Conservation (phyloP, 1,140 invertebrate genomes). For the Papilio helenus region DNA sequence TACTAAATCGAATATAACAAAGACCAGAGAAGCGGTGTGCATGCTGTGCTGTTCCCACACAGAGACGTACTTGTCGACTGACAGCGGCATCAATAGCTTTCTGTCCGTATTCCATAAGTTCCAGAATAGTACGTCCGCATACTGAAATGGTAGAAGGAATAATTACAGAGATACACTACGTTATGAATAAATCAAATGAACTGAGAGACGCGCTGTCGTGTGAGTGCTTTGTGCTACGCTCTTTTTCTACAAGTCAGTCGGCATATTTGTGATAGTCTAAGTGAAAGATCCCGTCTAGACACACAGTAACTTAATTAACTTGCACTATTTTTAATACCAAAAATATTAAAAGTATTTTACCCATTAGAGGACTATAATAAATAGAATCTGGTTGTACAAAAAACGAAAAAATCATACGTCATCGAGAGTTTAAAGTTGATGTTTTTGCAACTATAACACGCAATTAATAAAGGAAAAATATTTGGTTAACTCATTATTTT, state of each 20-base stretch:
- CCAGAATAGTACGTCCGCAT: constrained; percentile 70
- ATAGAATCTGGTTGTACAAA: neutral
- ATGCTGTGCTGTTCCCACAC: constrained; percentile 69
- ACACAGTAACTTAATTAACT: too few species aligned
- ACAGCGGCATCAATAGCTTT: constrained; percentile 57
- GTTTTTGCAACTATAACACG: neutral
- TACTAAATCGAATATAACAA: constrained; percentile 60
- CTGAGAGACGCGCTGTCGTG: neutral
- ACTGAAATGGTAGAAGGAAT: constrained; percentile 54
- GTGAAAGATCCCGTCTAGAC: too few species aligned
- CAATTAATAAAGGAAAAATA: neutral
- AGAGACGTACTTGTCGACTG: constrained; percentile 51
- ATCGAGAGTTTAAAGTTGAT: neutral
- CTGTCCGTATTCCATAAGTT: constrained; percentile 59
- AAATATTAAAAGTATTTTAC: too few species aligned
- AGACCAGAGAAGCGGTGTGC: constrained; percentile 63
- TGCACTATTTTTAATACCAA: too few species aligned
- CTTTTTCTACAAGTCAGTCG: too few species aligned
- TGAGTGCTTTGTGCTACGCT: neutral
- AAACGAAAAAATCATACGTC: neutral
- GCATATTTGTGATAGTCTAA: too few species aligned
- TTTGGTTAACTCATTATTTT: neutral
- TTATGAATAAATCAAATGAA: constrained; percentile 17
- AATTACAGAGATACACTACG: constrained; percentile 11
- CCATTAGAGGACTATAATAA: neutral